Conservation (phyloP, 2,797 vertebrate genomes). For the Furcifer pardalis region DNA sequence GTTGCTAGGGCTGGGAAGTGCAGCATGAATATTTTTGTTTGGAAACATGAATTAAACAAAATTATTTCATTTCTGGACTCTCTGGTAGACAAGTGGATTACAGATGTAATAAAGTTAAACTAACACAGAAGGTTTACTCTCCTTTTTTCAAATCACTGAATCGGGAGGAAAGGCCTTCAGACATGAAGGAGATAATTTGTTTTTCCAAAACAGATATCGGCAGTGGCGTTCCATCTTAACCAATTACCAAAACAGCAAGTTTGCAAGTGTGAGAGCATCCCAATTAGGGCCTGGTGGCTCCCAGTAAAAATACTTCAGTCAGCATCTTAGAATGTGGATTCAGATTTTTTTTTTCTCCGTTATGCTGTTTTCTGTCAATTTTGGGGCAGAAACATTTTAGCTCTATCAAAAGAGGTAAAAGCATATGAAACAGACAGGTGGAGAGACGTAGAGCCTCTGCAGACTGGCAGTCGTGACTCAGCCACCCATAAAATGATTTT, state of each 20-base stretch:
- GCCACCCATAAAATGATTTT: slow-evolving; percentile 67
- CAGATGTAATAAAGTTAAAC: not conserved
- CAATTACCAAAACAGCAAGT: slow-evolving; percentile 75
- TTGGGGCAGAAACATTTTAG: slow-evolving; percentile 48
- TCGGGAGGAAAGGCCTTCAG: slow-evolving; percentile 51
- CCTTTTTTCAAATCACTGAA: not conserved
- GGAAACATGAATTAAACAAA: not conserved
- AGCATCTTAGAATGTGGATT: not conserved
- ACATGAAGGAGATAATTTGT: slow-evolving; percentile 63
- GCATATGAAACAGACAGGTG: slow-evolving; percentile 60
- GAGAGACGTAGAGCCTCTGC: slow-evolving; percentile 57
- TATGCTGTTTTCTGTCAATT: not conserved
- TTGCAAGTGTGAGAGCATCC: slow-evolving; percentile 63
- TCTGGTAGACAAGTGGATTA: not conserved
- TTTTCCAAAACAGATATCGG: slow-evolving; percentile 63
- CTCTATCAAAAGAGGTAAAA: slow-evolving; percentile 29
- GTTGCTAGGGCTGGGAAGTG: not conserved
- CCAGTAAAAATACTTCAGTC: not conserved
- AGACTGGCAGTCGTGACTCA: slow-evolving; percentile 64
- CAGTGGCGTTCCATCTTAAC: slow-evolving; percentile 57
- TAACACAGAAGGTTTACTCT: not conserved
- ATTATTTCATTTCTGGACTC: not conserved
- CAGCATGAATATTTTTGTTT: not conserved
- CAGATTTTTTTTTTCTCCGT: not conserved
- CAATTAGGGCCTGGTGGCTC: slow-evolving; percentile 35